Base-by-base conservation (phyloP, 2,797 vertebrate genomes). In the Pangasius djambal region DNA sequence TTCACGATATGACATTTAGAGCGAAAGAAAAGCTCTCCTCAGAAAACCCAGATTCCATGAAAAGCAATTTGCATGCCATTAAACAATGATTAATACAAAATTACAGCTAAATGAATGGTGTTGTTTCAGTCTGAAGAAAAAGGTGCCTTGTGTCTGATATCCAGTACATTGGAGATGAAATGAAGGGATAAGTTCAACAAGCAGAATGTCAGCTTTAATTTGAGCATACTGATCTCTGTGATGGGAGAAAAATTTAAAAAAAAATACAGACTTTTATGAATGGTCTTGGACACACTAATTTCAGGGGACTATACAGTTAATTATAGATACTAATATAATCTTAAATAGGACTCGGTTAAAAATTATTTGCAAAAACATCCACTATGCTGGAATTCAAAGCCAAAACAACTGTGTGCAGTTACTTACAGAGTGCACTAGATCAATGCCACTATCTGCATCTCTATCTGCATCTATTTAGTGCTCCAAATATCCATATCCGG, bases 21-120 rank as follows among this genome's bases (percentile, higher is more conserved):
- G 79, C 74, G 87, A 34, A 78, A 28, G 28, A 81, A 77, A 78
- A 18, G 48, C 79, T 89, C 74, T 88, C 67, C 7, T 69, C 48
- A 82, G 78, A 72, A 89, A 78, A 83, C 25, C 89, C 63, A 50
- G 61, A 79, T 83, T 88, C 40, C 86, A 88, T 75, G 75, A 52
- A 82, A 89, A 86, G 57, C 86, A 85, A 90, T 91, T 88, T 89
- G 86, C 89, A 88, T 37, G 50, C 63, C 86, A 91, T 90, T 89
- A 90, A 89, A 85, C 87, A 0, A 88, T 61, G 15, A 88, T 92
- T 89, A 87, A 86, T 83, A 67, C 85, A 81, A 83, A 63, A 83
- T 88, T 78, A 78, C 44, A 89, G 57, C 83, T 59, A 83, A 84
- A 81, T 87, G 84, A 74, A 40, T 81, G 70, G 83, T 37, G 72